phyloP scores from a whole-genome alignment of 2,113 vertebrate species.

The Dipodomys merriami region DNA sequence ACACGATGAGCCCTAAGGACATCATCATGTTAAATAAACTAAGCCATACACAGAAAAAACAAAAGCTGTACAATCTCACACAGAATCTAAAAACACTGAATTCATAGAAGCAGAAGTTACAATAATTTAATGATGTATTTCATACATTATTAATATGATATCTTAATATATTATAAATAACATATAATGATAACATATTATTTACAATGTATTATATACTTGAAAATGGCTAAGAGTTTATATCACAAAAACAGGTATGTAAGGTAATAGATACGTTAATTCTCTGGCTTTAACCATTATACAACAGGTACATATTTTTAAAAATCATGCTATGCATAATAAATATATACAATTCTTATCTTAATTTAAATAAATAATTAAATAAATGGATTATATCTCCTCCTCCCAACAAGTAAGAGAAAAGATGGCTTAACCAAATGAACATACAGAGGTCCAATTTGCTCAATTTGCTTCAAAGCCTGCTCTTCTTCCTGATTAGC shows the following conservation, averaged over 20 bases:
- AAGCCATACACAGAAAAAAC: not conserved
- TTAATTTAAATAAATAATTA: not conserved
- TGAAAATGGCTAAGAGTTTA: not conserved
- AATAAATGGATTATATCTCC: not conserved
- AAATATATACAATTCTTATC: not conserved
- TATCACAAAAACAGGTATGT: not conserved
- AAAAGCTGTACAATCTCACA: not conserved
- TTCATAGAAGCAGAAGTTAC: not conserved
- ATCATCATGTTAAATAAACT: not conserved
- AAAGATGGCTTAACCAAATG: not conserved
- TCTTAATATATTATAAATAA: not conserved
- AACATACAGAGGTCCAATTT: not conserved
- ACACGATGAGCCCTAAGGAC: not conserved
- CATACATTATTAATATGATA: too few relatives aligned
- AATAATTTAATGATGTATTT: not conserved
- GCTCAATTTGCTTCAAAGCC: not conserved
- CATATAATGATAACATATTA: not conserved
- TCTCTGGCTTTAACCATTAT: not conserved
- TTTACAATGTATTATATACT: not conserved
- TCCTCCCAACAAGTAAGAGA: not conserved
- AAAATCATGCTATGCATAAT: not conserved
- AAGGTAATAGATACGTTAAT: not conserved
- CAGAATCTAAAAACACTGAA: not conserved
- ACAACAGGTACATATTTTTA: not conserved
- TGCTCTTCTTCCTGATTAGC: not conserved